Base-by-base conservation (phyloP, 2,888 invertebrate species). In the Odontothrips loti region DNA sequence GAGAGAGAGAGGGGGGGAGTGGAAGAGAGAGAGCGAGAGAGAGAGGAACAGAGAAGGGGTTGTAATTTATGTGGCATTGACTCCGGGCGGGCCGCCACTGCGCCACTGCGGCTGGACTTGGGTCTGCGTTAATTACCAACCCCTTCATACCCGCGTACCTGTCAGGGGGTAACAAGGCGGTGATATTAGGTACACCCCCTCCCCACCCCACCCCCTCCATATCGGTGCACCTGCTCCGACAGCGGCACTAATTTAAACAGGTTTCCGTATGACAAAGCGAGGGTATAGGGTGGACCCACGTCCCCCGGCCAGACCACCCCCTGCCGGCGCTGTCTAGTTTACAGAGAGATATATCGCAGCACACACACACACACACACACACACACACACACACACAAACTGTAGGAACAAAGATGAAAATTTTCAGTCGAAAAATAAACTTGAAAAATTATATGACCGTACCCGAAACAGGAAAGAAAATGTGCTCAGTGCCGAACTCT, bases 111-210 rank as follows among this genome's bases (percentile, higher is more conserved):
- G 68, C 68, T 27, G 27, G 68, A 75, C 68, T 75, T 27, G 23
- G 68, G 68, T 12, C 68, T 27, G 34, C 34, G 34, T 75, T 75
- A 75, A 75, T 75, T 75, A 75, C n/a, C 68, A 23, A 75, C 23
- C 68, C 68, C 23, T 75, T 75, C 27, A 75, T 75, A 75, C 68
- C 68, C 27, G 68, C 68, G 68, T 75, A 75, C 68, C 68, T 75
- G 68, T 75, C 68, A 27, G 68, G 68, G 27, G 63, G 63, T n/a
- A 23, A 12, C 27, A 27, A n/a, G 68, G 11, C 10, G 23, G 68
- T 11, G 68, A 75, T 75, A 75, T 75, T 75, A 75, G 68, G 68
- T 20, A 4, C 20, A 6, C 0, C 20, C 20, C 58, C n/a, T 15
- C 58, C 51, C 20, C 51, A 3, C 20, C 51, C 20, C 51, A 3